phyloP scores from a whole-genome alignment of 1,140 invertebrate genomes.

The Caenorhabditis remanei region DNA sequence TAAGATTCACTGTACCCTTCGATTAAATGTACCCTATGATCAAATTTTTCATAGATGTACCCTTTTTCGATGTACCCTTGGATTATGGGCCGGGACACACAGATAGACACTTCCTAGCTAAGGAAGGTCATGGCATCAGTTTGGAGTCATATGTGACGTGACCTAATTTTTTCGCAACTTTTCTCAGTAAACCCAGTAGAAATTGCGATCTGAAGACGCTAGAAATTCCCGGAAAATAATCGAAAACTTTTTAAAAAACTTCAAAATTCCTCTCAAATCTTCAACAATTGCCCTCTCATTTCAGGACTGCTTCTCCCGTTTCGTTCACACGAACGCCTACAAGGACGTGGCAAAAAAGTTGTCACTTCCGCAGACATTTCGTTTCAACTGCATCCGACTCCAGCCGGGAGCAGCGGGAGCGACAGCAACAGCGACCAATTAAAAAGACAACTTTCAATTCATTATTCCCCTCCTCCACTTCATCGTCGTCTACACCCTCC shows the following conservation, averaged over 20 bases:
- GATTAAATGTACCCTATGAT: too few relatives aligned
- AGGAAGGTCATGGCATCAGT: too few relatives aligned
- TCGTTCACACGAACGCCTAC: constrained; percentile 67
- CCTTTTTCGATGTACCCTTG: too few relatives aligned
- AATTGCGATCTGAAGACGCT: neutral
- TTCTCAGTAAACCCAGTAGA: too few relatives aligned
- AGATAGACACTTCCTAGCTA: too few relatives aligned
- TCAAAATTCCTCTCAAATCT: neutral
- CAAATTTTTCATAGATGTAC: too few relatives aligned
- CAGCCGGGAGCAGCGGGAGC: neutral
- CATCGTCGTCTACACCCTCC: constrained; percentile 29
- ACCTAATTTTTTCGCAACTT: too few relatives aligned
- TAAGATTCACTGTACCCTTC: too few relatives aligned
- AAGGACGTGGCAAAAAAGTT: constrained; percentile 68
- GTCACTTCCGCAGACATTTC: constrained; percentile 67
- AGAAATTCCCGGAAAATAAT: neutral
- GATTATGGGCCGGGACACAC: too few relatives aligned
- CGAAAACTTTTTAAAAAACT: neutral
- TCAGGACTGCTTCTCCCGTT: constrained; percentile 68
- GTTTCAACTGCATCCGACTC: constrained; percentile 60
- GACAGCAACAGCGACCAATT: constrained; percentile 1
- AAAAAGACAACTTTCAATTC: neutral
- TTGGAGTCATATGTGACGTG: too few relatives aligned
- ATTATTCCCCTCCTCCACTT: neutral
- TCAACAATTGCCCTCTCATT: neutral